These are phyloP conservation scores for Napeogenes sylphis DNA, from an alignment of 2,888 invertebrate genomes.

Conservation along the genomic window DNA sequence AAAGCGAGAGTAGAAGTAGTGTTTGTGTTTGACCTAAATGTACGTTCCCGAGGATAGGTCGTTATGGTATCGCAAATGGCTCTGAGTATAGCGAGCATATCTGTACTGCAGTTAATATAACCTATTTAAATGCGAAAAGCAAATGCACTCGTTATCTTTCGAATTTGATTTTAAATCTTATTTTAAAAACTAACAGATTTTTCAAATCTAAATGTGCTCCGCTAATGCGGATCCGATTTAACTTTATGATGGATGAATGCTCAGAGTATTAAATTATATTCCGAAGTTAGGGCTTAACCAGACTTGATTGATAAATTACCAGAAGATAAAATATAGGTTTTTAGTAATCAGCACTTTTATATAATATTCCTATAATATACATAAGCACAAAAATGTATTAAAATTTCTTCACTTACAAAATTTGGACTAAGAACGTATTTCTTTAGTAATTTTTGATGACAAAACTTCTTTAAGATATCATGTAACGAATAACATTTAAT, in stretches of 20 bases:
- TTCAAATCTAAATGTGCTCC: not conserved
- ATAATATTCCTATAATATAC: not conserved
- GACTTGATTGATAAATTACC: conserved; percentile 2
- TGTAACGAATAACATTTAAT: too few relatives aligned
- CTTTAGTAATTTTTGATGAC: too few relatives aligned
- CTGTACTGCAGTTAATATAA: not conserved
- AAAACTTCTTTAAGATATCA: too few relatives aligned
- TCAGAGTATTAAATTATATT: conserved; percentile 3
- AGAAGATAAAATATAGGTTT: too few relatives aligned
- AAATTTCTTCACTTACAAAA: too few relatives aligned
- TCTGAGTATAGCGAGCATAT: not conserved
- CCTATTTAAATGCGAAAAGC: conserved; percentile 2
- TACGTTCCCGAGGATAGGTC: conserved; percentile 16
- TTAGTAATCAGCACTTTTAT: not conserved
- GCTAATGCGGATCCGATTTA: conserved; percentile 2
- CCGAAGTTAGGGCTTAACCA: conserved; percentile 1
- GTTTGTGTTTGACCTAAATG: conserved; percentile 3
- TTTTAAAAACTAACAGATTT: not conserved
- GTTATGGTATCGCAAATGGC: conserved; percentile 16
- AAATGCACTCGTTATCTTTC: conserved; percentile 1
- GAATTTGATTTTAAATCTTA: not conserved
- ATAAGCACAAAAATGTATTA: not conserved
- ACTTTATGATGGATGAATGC: conserved; percentile 1
- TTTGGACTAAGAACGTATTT: too few relatives aligned
- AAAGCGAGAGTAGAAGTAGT: not conserved